These are phyloP conservation scores for Eilema caniola DNA, from an alignment of 2,888 invertebrate species.

Conservation along the genomic window DNA sequence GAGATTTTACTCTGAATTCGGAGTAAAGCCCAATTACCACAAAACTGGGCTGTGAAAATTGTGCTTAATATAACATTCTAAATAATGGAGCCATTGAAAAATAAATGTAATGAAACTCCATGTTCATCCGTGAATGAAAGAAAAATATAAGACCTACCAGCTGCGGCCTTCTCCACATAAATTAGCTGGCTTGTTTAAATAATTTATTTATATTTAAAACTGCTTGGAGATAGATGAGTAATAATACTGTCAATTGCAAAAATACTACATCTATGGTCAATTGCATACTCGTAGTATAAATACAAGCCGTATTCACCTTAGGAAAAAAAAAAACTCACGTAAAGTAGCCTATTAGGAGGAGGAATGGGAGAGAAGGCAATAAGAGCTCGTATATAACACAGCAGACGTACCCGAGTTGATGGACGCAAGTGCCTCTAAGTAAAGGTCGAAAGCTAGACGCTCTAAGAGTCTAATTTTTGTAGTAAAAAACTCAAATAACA, in stretches of 20 bases:
- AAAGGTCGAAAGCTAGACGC: not conserved
- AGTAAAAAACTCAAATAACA: too few species aligned
- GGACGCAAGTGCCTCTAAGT: not conserved
- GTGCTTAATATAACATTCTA: slow-evolving; percentile 30
- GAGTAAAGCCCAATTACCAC: slow-evolving; percentile 27
- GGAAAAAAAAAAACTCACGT: not conserved
- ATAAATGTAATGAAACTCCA: slow-evolving; percentile 38
- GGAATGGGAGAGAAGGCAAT: not conserved
- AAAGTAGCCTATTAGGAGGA: not conserved
- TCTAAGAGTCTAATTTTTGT: too few species aligned
- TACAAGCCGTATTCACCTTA: not conserved
- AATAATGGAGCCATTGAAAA: slow-evolving; percentile 39
- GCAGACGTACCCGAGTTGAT: not conserved
- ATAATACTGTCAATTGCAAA: too few species aligned
- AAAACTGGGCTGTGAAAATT: slow-evolving; percentile 25
- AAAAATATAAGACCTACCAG: slow-evolving; percentile 23
- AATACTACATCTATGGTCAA: too few species aligned
- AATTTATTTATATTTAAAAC: not conserved
- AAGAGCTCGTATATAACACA: not conserved
- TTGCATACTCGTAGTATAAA: too few species aligned
- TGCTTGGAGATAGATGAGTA: not conserved
- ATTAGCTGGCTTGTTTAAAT: slow-evolving; percentile 13
- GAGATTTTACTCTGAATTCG: slow-evolving; percentile 23
- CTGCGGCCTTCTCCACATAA: slow-evolving; percentile 13
- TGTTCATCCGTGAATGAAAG: slow-evolving; percentile 26